phyloP scores from a whole-genome alignment of 2,888 invertebrate genomes.

The Parelbella ahira region DNA sequence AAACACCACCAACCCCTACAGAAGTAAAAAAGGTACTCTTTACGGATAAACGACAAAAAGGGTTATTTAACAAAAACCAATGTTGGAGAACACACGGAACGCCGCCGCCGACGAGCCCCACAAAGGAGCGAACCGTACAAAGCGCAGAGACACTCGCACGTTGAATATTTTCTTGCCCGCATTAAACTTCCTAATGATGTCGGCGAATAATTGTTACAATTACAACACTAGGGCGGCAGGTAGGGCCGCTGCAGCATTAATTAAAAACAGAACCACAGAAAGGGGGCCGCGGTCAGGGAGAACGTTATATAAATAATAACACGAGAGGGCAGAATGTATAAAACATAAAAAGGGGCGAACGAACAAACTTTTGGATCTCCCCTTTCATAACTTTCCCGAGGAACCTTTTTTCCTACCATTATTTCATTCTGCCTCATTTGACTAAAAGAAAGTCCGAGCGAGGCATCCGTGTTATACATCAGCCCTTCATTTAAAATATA shows the following conservation, averaged over 20 bases:
- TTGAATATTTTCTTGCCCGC: slow-evolving; percentile 60
- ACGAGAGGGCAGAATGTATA: slow-evolving; percentile 61
- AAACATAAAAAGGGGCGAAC: slow-evolving; percentile 59
- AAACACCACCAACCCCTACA: too few species aligned
- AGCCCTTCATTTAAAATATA: slow-evolving; percentile 69
- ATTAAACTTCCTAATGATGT: slow-evolving; percentile 73
- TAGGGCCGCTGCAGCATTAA: slow-evolving; percentile 62
- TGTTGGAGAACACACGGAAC: too few species aligned
- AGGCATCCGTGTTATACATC: slow-evolving; percentile 57
- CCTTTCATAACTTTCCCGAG: slow-evolving; percentile 72
- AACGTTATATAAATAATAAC: slow-evolving; percentile 73
- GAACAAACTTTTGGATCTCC: slow-evolving; percentile 67
- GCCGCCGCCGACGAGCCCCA: background rate
- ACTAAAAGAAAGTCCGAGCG: slow-evolving; percentile 71
- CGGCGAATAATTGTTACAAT: slow-evolving; percentile 70
- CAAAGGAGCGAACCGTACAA: slow-evolving; percentile 1
- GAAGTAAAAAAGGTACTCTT: too few species aligned
- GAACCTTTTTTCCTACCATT: slow-evolving; percentile 69
- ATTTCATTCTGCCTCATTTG: slow-evolving; percentile 76
- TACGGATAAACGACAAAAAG: too few species aligned
- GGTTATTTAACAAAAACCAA: too few species aligned
- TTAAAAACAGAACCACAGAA: slow-evolving; percentile 66
- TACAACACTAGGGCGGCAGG: slow-evolving; percentile 47
- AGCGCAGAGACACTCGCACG: slow-evolving; percentile 44
- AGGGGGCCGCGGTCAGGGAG: slow-evolving; percentile 61